A percentile compares a stretch with the other conserved stretches of the same genome.
phyloP scores from a whole-genome alignment of 2,113 vertebrate genomes.

The Oreamnos americanus region DNA sequence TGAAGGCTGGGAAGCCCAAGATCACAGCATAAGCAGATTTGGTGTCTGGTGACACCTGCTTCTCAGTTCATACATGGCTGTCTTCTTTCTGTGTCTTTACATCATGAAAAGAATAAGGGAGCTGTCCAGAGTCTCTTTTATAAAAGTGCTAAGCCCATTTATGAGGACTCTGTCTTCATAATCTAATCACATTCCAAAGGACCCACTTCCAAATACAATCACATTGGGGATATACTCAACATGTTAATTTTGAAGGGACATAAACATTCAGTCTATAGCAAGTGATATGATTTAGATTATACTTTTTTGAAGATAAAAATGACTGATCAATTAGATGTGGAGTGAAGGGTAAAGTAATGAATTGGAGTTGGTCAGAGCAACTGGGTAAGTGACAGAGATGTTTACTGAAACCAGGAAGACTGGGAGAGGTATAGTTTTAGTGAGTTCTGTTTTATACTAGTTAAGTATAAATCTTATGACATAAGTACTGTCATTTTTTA shows the following conservation, averaged over 20 bases:
- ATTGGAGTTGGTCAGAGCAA: not conserved
- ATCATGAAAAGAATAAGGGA: not conserved
- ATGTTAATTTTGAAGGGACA: not conserved
- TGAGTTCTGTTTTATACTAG: not conserved
- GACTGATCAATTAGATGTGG: not conserved
- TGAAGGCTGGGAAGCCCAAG: not conserved
- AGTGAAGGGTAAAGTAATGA: not conserved
- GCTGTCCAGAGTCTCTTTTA: not conserved
- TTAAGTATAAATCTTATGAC: not conserved
- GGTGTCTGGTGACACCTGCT: not conserved
- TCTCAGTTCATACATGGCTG: not conserved
- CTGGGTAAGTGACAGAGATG: not conserved
- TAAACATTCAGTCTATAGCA: not conserved
- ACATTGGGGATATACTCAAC: not conserved
- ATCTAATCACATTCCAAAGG: not conserved
- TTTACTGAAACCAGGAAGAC: not conserved
- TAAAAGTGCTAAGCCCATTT: not conserved
- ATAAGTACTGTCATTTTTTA: not conserved
- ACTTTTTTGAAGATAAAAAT: not conserved
- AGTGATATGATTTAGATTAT: not conserved
- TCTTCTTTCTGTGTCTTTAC: not conserved
- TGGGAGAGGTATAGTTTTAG: not conserved
- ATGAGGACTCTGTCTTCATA: not conserved
- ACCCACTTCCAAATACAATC: not conserved
- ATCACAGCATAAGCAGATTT: not conserved